These are phyloP conservation scores for Heliconius charithonia DNA, from an alignment of 2,888 invertebrate species.

Conservation along the genomic window DNA sequence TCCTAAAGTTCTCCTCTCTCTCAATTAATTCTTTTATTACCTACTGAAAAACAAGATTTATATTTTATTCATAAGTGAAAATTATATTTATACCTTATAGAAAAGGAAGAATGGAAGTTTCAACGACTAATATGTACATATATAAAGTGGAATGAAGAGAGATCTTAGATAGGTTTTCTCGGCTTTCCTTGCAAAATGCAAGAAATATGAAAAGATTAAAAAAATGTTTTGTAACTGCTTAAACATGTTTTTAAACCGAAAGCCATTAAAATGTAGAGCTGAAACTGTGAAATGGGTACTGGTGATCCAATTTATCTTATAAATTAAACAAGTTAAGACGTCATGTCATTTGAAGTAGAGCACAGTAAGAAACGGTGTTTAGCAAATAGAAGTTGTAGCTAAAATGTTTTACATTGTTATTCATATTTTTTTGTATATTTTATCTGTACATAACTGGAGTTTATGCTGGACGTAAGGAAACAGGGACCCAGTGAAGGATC, in stretches of 20 bases:
- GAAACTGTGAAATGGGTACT: not conserved
- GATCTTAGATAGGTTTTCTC: not conserved
- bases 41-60: no score
- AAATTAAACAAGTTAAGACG: not conserved
- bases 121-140: no score
- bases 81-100: no score
- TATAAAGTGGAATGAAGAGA: no score
- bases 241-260: not conserved
- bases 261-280: constrained; percentile 1
- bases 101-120: no score
- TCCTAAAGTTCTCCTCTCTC: not conserved
- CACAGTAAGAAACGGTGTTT: not conserved
- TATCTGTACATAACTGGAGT: not conserved
- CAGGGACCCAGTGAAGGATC: not conserved
- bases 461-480: not conserved
- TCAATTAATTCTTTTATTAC: not conserved
- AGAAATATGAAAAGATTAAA: not conserved
- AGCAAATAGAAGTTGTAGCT: not conserved
- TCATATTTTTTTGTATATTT: not conserved
- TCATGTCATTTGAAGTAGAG: not conserved
- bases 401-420: not conserved
- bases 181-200: not conserved
- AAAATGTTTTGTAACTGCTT: not conserved
- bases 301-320: not conserved
- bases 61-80: no score